phyloP scores from a whole-genome alignment of 2,113 vertebrate genomes.

The Beaufortia kweichowensis region DNA sequence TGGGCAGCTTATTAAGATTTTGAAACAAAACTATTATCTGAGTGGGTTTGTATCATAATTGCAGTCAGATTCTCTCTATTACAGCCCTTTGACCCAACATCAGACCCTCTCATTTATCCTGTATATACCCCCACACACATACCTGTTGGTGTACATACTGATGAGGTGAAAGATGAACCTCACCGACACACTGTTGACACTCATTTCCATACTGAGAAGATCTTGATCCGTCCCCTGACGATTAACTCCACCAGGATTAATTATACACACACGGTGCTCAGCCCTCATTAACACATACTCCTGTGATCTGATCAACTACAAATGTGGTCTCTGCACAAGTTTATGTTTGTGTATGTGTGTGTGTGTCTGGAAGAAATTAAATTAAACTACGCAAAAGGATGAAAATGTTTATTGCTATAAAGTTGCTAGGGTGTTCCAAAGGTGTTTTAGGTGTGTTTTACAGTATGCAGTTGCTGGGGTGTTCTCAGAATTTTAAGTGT shows the following conservation, averaged over 20 bases:
- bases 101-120: neutral
- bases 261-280: conserved; percentile 25
- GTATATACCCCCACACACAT: neutral
- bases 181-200: conserved; percentile 12
- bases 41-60: neutral
- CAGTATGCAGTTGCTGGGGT: neutral
- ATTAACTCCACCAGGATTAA: conserved; percentile 34
- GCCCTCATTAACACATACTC: conserved; percentile 16
- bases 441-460: neutral
- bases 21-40: neutral
- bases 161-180: conserved; percentile 36
- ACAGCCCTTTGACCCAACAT: conserved; percentile 16
- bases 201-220: conserved; percentile 38
- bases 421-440: no score
- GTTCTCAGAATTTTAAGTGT: no score
- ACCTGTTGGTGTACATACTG: conserved; percentile 23
- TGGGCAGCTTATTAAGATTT: neutral
- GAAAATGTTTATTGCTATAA: no score
- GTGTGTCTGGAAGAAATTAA: neutral
- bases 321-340: conserved; percentile 9
- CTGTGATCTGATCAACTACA: conserved; percentile 29
- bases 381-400: conserved; percentile 1
- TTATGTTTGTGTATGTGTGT: neutral
- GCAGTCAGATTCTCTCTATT: neutral
- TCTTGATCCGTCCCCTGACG: conserved; percentile 12